Evolutionary conservation across 2,113 vertebrate genomes (phyloP), one percentile per base, ranked within the genome.

Genomic region (Leptobrachium leishanense): DNA sequence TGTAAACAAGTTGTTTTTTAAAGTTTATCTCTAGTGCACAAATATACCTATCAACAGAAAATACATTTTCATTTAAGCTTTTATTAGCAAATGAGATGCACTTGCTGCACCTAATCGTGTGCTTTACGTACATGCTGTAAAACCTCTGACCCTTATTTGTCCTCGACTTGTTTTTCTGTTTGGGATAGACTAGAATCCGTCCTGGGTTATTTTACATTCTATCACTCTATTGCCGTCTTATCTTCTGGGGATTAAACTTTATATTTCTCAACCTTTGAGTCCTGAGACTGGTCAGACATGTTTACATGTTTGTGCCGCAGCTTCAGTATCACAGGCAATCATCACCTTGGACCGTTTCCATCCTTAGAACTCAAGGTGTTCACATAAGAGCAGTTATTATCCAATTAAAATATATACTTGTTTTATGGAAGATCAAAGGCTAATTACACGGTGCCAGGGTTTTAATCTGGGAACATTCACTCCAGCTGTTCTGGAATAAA

Each of bases 391-490:
- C 13, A 59, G 55, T 59, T 59, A 59, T 59, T 59, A 59, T 59
- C 55, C 13, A 11, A 59, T 59, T 59, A 59, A 59, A 59, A 59
- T 11, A 59, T 11, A 12, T 59, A 12, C 13, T 59, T 59, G 55
- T 59, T 59, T 59, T 59, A 59, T 59, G 55, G 55, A 59, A 59
- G 55, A 59, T 59, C 55, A 59, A 59, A 59, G 55, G 55, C 55
- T 59, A 59, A 59, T 59, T 59, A 59, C 55, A 59, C 55, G 2
- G 55, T 15, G 13, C 55, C 55, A 15, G 55, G 55, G 2, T 59
- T 59, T 59, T 59, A 59, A 59, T 59, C 55, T 59, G 55, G 10
- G 55, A 59, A 59, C 13, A 4, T 2, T 8, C 55, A 59, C 55
- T 59, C 55, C 13, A 15, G 55, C 55, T 59, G 13, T 15, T 59